Evolutionary conservation across 2,797 vertebrate genomes (phyloP), one percentile per base, ranked within the genome.

Genomic region (Arremon brunneinucha): DNA sequence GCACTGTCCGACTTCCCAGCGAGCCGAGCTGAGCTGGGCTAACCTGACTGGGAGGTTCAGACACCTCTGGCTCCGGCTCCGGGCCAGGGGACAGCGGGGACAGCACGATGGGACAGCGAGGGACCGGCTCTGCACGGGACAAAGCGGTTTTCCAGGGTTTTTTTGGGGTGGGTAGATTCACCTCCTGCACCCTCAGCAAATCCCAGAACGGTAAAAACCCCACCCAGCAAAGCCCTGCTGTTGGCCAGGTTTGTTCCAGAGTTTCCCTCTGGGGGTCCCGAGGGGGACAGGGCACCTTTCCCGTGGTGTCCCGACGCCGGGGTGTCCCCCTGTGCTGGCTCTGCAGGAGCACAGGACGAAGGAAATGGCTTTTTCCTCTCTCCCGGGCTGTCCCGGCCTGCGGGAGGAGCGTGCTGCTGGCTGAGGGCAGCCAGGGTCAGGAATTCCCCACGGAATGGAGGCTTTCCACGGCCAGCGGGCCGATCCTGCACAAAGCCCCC

Each of bases 1-100:
- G 94, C 64, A 94, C 35, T 92, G 59, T 90, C 87, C 14, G 94
- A 93, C 97, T 84, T 89, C 79, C 84, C 81, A 94, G 47, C 80
- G 77, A 70, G 56, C 77, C 4, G 53, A 44, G 77, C 63, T 13
- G 37, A 43, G 68, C 74, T 15, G 44, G 67, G 52, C 41, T n/a
- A 6, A 41, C 32, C 74, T 70, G 4, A 62, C 57, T 0, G 81
- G 43, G 69, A 35, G 81, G 2, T 43, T 9, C 41, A 0, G 72
- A 7, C 69, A 22, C 39, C 26, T 53, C 49, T 3, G 74, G 62
- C 18, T 62, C 59, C n/a, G 22, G 76, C 37, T 14, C 14, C 12
- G 6, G 3, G 49, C 35, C 49, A 3, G 47, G 87, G 77, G 19
- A 22, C 74, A 22, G 81, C 4, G 39, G 62, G 76, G 50, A 49